Conservation (phyloP, 1,140 invertebrate genomes). For the Saccostrea echinata region DNA sequence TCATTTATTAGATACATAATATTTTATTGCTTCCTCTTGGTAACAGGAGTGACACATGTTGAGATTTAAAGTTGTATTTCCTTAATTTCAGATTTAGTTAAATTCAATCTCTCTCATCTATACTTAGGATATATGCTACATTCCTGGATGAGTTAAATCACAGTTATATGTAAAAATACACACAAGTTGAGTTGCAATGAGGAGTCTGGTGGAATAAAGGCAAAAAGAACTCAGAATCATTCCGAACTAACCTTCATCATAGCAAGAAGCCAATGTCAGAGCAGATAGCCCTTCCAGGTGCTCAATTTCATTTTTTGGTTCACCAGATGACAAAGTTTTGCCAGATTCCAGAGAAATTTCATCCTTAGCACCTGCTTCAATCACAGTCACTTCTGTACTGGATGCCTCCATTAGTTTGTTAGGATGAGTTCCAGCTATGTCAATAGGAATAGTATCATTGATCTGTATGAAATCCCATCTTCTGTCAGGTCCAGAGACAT, state of each 20-base stretch:
- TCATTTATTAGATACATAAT: too few species aligned
- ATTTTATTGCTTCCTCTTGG: too few species aligned
- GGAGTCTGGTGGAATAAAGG: neutral
- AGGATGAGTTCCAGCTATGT: neutral
- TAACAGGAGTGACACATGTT: too few species aligned
- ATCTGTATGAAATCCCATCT: neutral
- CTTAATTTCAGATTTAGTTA: too few species aligned
- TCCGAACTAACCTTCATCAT: conserved; percentile 11
- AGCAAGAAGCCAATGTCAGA: neutral
- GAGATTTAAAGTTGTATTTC: too few species aligned
- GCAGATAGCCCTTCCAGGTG: neutral
- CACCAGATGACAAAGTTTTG: neutral
- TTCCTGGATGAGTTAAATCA: too few species aligned
- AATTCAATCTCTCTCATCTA: too few species aligned
- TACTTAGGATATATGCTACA: too few species aligned
- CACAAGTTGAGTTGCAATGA: too few species aligned
- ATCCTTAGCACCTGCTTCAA: neutral
- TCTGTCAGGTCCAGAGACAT: neutral
- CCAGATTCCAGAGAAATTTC: neutral
- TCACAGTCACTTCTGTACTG: neutral
- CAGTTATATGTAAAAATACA: too few species aligned
- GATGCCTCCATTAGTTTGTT: neutral
- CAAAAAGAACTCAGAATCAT: neutral
- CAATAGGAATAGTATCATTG: neutral
- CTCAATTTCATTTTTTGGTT: neutral